Conservation (phyloP, 2,113 vertebrate genomes). For the Polyodon spathula region DNA sequence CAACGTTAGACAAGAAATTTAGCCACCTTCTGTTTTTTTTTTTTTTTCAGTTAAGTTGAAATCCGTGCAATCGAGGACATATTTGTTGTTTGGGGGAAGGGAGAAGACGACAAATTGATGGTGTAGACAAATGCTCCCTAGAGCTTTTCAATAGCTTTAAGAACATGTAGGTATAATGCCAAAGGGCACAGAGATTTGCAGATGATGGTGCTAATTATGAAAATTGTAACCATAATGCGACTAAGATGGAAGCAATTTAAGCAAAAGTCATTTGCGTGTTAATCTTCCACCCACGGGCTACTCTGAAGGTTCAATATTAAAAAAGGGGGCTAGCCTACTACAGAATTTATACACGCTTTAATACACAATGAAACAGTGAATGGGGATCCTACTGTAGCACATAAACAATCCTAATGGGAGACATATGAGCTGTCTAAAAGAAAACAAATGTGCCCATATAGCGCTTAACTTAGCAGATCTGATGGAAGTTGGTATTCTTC, state of each 20-base stretch:
- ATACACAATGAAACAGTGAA: slow-evolving; percentile 20
- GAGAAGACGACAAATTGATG: slow-evolving; percentile 51
- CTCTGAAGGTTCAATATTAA: slow-evolving; percentile 38
- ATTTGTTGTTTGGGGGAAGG: slow-evolving; percentile 46
- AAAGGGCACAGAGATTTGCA: slow-evolving; percentile 74
- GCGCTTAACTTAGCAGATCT: background rate
- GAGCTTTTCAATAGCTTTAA: slow-evolving; percentile 42
- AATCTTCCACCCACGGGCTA: slow-evolving; percentile 68
- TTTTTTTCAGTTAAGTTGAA: slow-evolving; percentile 32
- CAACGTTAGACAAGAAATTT: slow-evolving; percentile 33
- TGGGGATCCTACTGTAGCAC: slow-evolving; percentile 11
- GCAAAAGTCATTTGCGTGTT: slow-evolving; percentile 72
- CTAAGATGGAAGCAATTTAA: slow-evolving; percentile 83
- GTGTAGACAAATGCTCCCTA: slow-evolving; percentile 29
- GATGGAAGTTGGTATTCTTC: background rate
- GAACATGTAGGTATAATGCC: slow-evolving; percentile 58
- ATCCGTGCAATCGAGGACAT: slow-evolving; percentile 39
- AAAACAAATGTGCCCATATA: background rate
- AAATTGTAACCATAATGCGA: slow-evolving; percentile 71
- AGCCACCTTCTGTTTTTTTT: slow-evolving; percentile 33
- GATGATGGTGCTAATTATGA: slow-evolving; percentile 82
- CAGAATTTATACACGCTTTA: slow-evolving; percentile 18
- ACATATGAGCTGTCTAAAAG: slow-evolving; percentile 7
- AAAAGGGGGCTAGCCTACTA: slow-evolving; percentile 43
- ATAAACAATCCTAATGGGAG: slow-evolving; percentile 13